Percentiles rank a stretch among this genome's conserved stretches.
These are phyloP conservation scores for Thereva nobilitata DNA, from an alignment of 2,888 invertebrate species.

Conservation along the genomic window DNA sequence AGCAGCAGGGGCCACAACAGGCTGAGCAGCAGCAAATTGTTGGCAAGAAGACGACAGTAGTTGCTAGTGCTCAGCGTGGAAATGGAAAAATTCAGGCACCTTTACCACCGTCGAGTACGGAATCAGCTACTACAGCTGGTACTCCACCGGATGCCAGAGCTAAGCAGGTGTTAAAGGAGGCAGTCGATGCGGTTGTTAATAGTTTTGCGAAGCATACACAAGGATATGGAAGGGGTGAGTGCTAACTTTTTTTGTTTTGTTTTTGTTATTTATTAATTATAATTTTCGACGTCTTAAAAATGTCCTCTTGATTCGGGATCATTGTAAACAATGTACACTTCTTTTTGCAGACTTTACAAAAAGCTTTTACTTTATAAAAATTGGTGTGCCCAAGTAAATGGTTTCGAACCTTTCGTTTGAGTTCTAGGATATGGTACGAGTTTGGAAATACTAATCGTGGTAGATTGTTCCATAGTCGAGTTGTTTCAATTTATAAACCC, in stretches of 20 bases:
- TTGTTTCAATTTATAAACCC: too few relatives aligned
- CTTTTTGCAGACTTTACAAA: too few relatives aligned
- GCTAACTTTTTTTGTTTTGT: slow-evolving; percentile 31
- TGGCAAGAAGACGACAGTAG: slow-evolving; percentile 29
- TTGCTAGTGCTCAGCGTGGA: slow-evolving; percentile 34
- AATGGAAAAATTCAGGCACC: slow-evolving; percentile 47
- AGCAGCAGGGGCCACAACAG: slow-evolving; percentile 37
- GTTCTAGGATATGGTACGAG: too few relatives aligned
- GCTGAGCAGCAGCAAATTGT: slow-evolving; percentile 39
- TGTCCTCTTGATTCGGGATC: too few relatives aligned
- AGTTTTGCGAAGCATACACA: slow-evolving; percentile 74
- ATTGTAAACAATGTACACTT: too few relatives aligned
- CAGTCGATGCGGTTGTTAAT: slow-evolving; percentile 74
- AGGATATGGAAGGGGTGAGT: slow-evolving; percentile 70
- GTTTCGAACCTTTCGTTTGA: too few relatives aligned
- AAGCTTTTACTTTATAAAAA: too few relatives aligned
- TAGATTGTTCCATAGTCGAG: too few relatives aligned
- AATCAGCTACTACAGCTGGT: slow-evolving; percentile 41
- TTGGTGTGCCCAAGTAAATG: too few relatives aligned
- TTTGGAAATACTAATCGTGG: too few relatives aligned
- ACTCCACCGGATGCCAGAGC: slow-evolving; percentile 61
- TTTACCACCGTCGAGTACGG: slow-evolving; percentile 45
- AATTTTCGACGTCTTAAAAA: too few relatives aligned
- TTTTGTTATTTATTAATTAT: not conserved
- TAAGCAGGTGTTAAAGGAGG: slow-evolving; percentile 67